phyloP scores from a whole-genome alignment of 2,113 vertebrate species.

The Stercorarius parasiticus region DNA sequence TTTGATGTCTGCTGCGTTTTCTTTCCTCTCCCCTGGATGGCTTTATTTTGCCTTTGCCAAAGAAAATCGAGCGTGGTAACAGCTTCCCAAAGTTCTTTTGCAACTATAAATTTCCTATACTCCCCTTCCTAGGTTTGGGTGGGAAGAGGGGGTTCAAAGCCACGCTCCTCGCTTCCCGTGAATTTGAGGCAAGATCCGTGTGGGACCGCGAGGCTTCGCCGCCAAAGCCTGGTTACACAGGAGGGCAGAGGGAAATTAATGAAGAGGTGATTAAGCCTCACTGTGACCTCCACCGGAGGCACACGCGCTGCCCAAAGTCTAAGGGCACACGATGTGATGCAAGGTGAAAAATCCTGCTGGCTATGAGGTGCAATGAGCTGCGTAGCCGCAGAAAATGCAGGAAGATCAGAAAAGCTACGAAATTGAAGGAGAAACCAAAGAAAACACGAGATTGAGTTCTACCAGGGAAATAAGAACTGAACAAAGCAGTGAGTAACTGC shows the following conservation, averaged over 20 bases:
- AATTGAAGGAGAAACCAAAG: not conserved
- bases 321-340: accelerated
- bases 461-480: not conserved
- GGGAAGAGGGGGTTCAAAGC: not conserved
- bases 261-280: not conserved
- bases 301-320: not conserved
- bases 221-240: not conserved
- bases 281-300: not conserved
- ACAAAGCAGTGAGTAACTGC: not conserved
- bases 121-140: not conserved
- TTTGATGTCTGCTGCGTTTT: not conserved
- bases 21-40: not conserved
- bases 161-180: accelerated
- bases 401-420: not conserved
- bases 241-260: not conserved
- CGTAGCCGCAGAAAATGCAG: not conserved
- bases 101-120: not conserved
- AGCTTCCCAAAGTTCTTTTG: not conserved
- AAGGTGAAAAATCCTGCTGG: not conserved
- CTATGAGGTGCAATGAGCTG: not conserved
- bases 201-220: not conserved
- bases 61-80: accelerated
- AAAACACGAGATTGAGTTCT: not conserved
- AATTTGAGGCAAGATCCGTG: not conserved
- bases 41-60: not conserved